Base-by-base conservation (phyloP, 2,113 vertebrate species). In the Hippocampus comes region DNA sequence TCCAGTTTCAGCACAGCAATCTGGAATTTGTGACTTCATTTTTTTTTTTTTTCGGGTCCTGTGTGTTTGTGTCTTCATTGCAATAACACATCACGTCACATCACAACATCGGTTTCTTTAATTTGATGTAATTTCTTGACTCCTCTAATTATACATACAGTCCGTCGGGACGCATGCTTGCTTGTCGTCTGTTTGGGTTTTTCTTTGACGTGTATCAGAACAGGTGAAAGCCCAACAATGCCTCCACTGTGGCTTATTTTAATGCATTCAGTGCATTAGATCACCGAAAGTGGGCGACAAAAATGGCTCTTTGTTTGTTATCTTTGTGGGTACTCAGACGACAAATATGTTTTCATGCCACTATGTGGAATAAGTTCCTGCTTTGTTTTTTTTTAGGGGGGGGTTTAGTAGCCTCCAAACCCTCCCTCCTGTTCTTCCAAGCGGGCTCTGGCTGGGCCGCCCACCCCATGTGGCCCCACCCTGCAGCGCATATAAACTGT, bases 401-500 rank as follows among this genome's bases (percentile, higher is more conserved):
- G 30, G 30, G 30, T 2, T 42, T 43, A 25, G 51, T 9, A n/a
- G 21, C 20, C 70, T 46, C 53, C 61, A 21, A 56, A 5, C 70
- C 30, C 46, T 49, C 69, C 48, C 46, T 11, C 51, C 61, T 27
- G 20, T 21, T 69, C 25, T 68, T 25, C 55, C 55, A 25, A 27
- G 56, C 61, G 15, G 42, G 42, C n/a, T 66, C 12, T 48, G 41
- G n/a, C 42, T 66, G 42, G 63, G 48, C 80, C 78, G 78, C 72
- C 88, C 83, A 78, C 80, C 78, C 68, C 23, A 0, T 38, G 63
- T 81, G 83, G 79, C 89, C 86, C 88, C 89, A 71, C 88, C 89
- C 85, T 79, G 75, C 71, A 87, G 78, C 72, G 84, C 83, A 89
- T 90, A 90, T 88, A 89, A 87, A 79, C 78, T 72, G 71, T 63